phyloP scores from a whole-genome alignment of 1,140 invertebrate species.

The Lysiphlebus fabarum region DNA sequence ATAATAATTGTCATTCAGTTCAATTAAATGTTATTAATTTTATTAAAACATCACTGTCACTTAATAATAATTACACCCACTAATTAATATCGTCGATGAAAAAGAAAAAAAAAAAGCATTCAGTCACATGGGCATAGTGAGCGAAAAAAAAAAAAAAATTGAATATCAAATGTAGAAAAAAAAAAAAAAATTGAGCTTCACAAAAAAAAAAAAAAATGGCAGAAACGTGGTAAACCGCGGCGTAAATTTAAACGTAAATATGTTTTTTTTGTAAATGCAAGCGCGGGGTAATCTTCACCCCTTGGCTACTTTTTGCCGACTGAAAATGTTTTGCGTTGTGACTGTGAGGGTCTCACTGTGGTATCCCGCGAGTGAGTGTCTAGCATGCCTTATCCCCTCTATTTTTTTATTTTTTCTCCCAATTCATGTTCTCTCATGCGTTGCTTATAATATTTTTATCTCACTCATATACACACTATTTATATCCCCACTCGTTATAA shows the following conservation, averaged over 20 bases:
- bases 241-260: neutral
- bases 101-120: too few relatives aligned
- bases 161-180: too few relatives aligned
- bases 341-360: slow-evolving; percentile 25
- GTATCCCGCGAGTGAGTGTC: slow-evolving; percentile 3
- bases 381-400: slow-evolving; percentile 21
- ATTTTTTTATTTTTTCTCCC: slow-evolving; percentile 6
- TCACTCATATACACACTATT: slow-evolving; percentile 18
- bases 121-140: too few relatives aligned
- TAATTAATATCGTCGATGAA: too few relatives aligned
- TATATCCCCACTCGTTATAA: neutral
- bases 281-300: slow-evolving; percentile 49
- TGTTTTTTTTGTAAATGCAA: neutral
- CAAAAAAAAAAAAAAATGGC: slow-evolving; percentile 1
- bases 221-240: too few relatives aligned
- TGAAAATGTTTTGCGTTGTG: slow-evolving; percentile 53
- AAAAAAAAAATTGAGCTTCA: too few relatives aligned
- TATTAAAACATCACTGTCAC: too few relatives aligned
- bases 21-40: too few relatives aligned
- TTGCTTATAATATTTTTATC: neutral
- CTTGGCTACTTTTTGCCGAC: slow-evolving; percentile 58
- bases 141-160: too few relatives aligned
- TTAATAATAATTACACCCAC: too few relatives aligned
- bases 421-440: slow-evolving; percentile 7
- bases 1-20: too few relatives aligned